Conservation (phyloP, 2,797 vertebrate species). For the Bovichtus variegatus region DNA sequence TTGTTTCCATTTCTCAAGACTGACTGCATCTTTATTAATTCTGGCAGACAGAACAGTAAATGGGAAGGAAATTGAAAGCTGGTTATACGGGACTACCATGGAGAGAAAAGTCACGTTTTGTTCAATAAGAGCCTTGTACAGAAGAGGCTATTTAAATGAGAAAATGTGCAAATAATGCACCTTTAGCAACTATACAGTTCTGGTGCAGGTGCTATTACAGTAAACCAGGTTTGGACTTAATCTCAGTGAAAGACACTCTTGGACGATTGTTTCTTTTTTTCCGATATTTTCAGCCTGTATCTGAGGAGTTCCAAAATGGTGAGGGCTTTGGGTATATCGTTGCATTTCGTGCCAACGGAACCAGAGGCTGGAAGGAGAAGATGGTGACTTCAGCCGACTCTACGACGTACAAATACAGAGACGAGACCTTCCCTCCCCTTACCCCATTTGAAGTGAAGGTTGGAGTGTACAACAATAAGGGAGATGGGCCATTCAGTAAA, state of each 20-base stretch:
- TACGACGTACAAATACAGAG: constrained; percentile 95
- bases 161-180: constrained; percentile 54
- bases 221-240: constrained; percentile 1
- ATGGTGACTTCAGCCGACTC: constrained; percentile 98
- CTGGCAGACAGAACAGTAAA: constrained; percentile 60
- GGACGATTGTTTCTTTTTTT: neutral
- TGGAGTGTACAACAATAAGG: constrained; percentile 98
- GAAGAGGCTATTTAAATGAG: constrained; percentile 42
- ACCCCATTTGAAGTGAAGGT: constrained; percentile 98
- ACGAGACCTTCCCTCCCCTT: constrained; percentile 97
- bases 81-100: constrained; percentile 20
- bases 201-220: neutral
- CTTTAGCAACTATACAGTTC: constrained; percentile 7
- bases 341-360: constrained; percentile 96
- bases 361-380: constrained; percentile 97
- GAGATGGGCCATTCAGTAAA: constrained; percentile 95
- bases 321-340: constrained; percentile 98
- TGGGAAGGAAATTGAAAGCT: constrained; percentile 48
- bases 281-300: constrained; percentile 88
- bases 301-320: constrained; percentile 97
- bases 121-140: constrained; percentile 22
- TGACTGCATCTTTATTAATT: constrained; percentile 73
- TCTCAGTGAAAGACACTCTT: constrained; percentile 4
- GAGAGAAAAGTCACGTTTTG: constrained; percentile 19
- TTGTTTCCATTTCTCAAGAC: constrained; percentile 74